phyloP scores from a whole-genome alignment of 2,113 vertebrate species.

The Petrocephalus microphthalmus region DNA sequence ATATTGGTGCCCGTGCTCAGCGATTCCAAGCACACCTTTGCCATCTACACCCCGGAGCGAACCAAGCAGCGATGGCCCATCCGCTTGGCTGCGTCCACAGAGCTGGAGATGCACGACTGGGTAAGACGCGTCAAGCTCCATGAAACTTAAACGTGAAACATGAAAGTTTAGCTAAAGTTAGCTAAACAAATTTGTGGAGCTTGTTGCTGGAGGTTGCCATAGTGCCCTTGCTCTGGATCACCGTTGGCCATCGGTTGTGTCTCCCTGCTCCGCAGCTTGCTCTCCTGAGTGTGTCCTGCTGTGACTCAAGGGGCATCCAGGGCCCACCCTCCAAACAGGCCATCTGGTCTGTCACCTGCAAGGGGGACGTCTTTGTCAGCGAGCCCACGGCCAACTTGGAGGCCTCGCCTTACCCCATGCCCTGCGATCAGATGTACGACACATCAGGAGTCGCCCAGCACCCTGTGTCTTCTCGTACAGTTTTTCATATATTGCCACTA shows the following conservation, averaged over 20 bases:
- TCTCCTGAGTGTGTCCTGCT: slow-evolving; percentile 80
- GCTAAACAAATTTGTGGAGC: not conserved
- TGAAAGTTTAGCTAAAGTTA: not conserved
- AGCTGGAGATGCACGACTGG: slow-evolving; percentile 95
- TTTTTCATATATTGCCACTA: not conserved
- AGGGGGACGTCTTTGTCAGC: slow-evolving; percentile 92
- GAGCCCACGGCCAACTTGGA: slow-evolving; percentile 79
- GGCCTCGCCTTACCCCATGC: slow-evolving; percentile 60
- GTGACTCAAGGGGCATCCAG: slow-evolving; percentile 76
- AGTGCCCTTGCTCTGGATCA: not conserved
- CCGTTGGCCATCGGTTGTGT: not conserved
- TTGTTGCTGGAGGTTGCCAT: not conserved
- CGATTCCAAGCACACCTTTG: slow-evolving; percentile 87
- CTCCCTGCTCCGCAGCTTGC: slow-evolving; percentile 67
- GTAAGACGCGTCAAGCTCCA: slow-evolving; percentile 51
- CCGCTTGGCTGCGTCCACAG: slow-evolving; percentile 76
- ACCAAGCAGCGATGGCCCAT: slow-evolving; percentile 91
- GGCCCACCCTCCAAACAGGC: slow-evolving; percentile 83
- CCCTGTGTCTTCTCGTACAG: not conserved
- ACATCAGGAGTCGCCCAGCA: not conserved
- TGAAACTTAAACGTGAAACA: too few species aligned
- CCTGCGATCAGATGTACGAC: slow-evolving; percentile 91
- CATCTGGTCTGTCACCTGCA: slow-evolving; percentile 92
- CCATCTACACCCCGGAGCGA: slow-evolving; percentile 84
- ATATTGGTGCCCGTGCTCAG: slow-evolving; percentile 84